Evolutionary conservation across 2,888 invertebrate species (phyloP), one percentile per base, ranked within the genome.

Genomic region (Leptopilina drosophilae): DNA sequence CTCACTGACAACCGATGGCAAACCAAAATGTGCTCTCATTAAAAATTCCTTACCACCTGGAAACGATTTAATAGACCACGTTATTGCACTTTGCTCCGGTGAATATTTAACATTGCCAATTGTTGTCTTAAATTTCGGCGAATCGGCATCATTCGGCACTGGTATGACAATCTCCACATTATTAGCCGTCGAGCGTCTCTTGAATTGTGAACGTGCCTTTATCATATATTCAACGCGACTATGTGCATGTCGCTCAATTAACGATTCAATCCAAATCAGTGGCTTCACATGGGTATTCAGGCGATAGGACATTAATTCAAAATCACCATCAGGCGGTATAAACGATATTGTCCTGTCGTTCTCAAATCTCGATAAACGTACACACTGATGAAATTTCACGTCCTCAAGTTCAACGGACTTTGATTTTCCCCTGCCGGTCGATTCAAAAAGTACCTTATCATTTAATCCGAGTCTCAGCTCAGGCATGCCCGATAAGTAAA

Each of bases 151-250:
- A 78, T 96, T 96, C 40, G 98, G 98, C 67, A 98, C 98, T 0
- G 98, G 98, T 88, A 98, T 98, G 46, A 98, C 96, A 84, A 99
- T 98, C 92, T 99, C 99, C 65, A 99, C 99, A 93, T 99, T 99
- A 91, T 99, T 99, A 0, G 99, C 99, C 0, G 99, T 99, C 0
- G 99, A 99, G 69, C 99, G 94, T 56, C 99, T 94, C 91, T 99
- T 99, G 92, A 99, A 99, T 92, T 99, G 99, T 49, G 98, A 98
- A 92, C 99, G 98, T 0, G 99, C 99, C 93, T 99, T 99, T 79
- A 99, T 98, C 98, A 99, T 99, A 92, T 98, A 99, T 89, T 99
- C 99, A 12, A 99, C 98, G 83, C 99, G 94, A 79, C 98, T 98
- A 92, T 99, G 99, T 11, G 97, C 98, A 92, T 99, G 98, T 33